Evolutionary conservation across 2,113 vertebrate genomes (phyloP).

Genomic region (Physeter macrocephalus): DNA sequence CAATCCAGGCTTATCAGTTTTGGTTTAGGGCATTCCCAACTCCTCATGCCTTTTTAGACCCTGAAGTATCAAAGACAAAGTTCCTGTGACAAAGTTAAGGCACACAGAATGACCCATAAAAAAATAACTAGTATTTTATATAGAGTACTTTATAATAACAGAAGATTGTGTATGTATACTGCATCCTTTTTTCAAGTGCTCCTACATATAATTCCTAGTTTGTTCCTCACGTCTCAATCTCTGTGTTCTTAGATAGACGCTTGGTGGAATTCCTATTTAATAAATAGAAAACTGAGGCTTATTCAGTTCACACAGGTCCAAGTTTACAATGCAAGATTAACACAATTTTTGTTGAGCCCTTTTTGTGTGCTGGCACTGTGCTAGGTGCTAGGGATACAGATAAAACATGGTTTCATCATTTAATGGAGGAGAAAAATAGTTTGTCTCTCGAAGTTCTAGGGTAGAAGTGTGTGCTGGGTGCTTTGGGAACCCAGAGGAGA

Average conservation of each 20-base stretch:
- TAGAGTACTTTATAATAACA: neutral
- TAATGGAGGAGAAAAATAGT: neutral
- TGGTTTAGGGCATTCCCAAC: neutral
- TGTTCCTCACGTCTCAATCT: neutral
- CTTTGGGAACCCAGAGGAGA: neutral
- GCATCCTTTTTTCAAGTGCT: neutral
- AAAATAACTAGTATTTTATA: neutral
- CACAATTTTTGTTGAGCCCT: neutral
- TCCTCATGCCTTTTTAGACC: neutral
- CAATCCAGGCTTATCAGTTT: neutral
- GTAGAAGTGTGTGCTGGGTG: neutral
- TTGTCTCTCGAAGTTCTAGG: neutral
- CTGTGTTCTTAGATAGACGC: neutral
- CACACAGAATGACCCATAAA: neutral
- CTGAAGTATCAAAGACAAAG: neutral
- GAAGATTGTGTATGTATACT: neutral
- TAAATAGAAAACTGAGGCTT: neutral
- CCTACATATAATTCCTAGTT: neutral
- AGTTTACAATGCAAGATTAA: neutral
- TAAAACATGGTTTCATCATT: neutral
- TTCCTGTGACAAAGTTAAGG: neutral
- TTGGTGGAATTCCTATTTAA: neutral
- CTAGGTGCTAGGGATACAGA: neutral
- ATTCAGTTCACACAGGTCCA: neutral
- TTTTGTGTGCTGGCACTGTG: neutral